Conservation (phyloP, 2,888 invertebrate species). For the Lasius platythorax region DNA sequence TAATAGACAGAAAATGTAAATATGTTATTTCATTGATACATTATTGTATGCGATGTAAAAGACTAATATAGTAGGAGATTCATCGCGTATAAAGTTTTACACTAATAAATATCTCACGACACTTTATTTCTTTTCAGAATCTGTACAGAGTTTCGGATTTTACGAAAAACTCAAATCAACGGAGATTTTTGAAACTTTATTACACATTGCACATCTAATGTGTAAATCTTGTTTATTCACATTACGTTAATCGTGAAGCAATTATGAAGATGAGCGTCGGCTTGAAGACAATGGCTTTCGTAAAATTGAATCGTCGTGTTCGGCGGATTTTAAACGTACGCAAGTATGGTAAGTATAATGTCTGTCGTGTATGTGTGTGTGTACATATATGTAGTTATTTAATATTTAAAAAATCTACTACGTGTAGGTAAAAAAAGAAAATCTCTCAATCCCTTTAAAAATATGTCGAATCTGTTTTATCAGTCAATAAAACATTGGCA, state of each 20-base stretch:
- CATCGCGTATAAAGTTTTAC: neutral
- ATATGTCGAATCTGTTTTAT: too few relatives aligned
- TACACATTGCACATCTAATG: neutral
- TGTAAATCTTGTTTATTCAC: neutral
- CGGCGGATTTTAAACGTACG: slow-evolving; percentile 74
- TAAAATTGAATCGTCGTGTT: slow-evolving; percentile 75
- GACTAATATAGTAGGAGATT: neutral
- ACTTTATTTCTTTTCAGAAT: slow-evolving; percentile 3
- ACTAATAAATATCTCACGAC: neutral
- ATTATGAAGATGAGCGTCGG: slow-evolving; percentile 71
- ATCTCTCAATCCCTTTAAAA: too few relatives aligned
- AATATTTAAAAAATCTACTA: too few relatives aligned
- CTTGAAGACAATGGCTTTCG: slow-evolving; percentile 74
- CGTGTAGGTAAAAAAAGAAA: too few relatives aligned
- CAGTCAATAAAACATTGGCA: too few relatives aligned
- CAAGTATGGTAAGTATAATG: slow-evolving; percentile 72
- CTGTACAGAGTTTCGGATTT: neutral
- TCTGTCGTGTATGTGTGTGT: neutral
- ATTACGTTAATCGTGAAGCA: neutral
- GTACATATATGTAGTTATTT: too few relatives aligned
- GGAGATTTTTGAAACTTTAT: neutral
- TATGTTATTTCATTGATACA: neutral
- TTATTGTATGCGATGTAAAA: neutral
- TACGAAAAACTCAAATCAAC: neutral
- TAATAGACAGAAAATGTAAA: neutral